Base-by-base conservation (phyloP, 2,797 vertebrate genomes). In the Crax fasciolata region DNA sequence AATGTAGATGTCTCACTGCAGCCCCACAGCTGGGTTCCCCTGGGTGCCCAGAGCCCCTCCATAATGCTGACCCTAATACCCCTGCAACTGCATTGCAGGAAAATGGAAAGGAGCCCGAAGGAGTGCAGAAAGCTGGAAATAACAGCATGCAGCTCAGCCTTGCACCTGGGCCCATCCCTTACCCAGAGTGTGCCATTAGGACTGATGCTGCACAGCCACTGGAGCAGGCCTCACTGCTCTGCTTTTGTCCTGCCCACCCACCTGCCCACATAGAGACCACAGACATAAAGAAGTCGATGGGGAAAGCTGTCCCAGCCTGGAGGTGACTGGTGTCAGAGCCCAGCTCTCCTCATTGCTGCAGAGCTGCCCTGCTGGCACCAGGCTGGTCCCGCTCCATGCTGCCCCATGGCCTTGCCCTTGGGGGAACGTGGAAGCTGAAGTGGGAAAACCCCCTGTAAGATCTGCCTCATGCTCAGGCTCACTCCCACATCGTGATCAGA, bases 161-260 rank as follows among this genome's bases (percentile, higher is more conserved):
- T 68, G 39, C 20, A 30, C 12, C 43, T 17, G 9, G 10, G 13
- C 43, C 38, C n/a, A 10, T 32, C 66, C 70, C 86, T 54, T 54
- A 39, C 27, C 24, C 0, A 18, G 2, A 38, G 12, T 38, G 11
- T 2, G 6, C 27, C 12, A 30, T 17, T 30, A 62, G 39, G 13
- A 43, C 39, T 41, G 28, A 43, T 27, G 27, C 61, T 28, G 39
- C 27, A 28, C 12, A 28, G 27, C 27, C 25, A 4, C 28, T 12
- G 4, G 25, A 62, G 59, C 39, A 4, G 27, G 18, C 39, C 4
- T 62, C 4, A 7, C 17, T 62, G 59, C 28, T 16, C 38, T 62
- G 59, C 25, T 62, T 62, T 62, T 39, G 59, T 28, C 25, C n/a
- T 57, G 14, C 20, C 13, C 20, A 32, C 12, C 20, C 61, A 41